Percentiles rank a stretch among this genome's conserved stretches.
phyloP scores from a whole-genome alignment of 92 coral and sea anemone species.

The Epizoanthus scotinus region DNA sequence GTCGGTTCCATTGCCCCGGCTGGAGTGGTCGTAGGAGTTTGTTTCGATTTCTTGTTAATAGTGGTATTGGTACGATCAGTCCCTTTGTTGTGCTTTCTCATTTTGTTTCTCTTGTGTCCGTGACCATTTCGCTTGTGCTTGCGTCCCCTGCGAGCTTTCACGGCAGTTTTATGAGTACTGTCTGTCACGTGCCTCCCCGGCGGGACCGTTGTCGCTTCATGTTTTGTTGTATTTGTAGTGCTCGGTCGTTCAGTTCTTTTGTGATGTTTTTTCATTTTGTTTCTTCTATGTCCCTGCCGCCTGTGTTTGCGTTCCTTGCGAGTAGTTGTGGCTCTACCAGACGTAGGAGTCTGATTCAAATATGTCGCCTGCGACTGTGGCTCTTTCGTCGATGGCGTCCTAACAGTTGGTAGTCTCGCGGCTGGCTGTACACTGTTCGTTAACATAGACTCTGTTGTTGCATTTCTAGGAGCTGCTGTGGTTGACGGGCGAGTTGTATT shows the following conservation, averaged over 20 bases:
- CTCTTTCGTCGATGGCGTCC: background rate
- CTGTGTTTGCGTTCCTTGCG: conserved; percentile 21
- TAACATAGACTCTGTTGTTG: background rate
- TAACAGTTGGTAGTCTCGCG: background rate
- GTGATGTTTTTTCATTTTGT: background rate
- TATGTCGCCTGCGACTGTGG: background rate
- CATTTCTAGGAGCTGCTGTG: background rate
- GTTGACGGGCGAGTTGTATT: background rate
- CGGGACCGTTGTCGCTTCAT: background rate
- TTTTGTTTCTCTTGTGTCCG: conserved; percentile 14
- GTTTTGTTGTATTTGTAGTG: background rate
- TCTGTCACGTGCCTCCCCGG: no score
- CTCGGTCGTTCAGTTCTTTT: background rate
- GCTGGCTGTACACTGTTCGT: background rate
- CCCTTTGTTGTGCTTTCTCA: background rate
- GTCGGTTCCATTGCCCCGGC: background rate
- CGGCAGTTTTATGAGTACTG: background rate
- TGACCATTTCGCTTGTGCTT: conserved; percentile 22
- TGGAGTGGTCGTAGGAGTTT: background rate
- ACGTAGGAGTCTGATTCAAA: background rate
- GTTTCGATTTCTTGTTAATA: background rate
- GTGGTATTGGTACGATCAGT: background rate
- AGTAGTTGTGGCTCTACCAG: background rate
- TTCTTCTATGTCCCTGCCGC: conserved; percentile 11
- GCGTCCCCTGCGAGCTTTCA: conserved; percentile 12